Evolutionary conservation across 1,140 invertebrate species (phyloP), one percentile per base, ranked within the genome.

Genomic region (Scaptomyza graminum): DNA sequence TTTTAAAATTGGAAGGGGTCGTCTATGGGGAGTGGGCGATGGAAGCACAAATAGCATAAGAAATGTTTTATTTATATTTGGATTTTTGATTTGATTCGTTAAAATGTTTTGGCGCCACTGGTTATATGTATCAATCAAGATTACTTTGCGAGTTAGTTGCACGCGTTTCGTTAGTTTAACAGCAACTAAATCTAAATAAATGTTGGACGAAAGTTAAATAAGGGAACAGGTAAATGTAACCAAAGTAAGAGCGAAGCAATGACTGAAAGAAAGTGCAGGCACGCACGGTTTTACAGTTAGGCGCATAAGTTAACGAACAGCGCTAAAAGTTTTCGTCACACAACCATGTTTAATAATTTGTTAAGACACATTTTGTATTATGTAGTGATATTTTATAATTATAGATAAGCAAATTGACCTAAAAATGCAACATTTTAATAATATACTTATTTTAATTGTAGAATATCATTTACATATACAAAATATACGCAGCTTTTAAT

Each of bases 201-300:
- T 22, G 41, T 56, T 52, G 59, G 54, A 64, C 56, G 59, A 76
- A 73, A 66, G 70, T 77, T 54, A 73, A 77, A 66, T 70, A 68
- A 66, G 64, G 59, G 62, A 83, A 70, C 79, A 84, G 76, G 68
- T 83, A 70, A 82, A 51, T 79, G 74, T 76, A 65, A 63, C 61
- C 65, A 70, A 76, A 78, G 79, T 68, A 66, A 83, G 78, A 83
- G 75, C 66, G 43, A 64, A 74, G 75, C 74, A 80, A 76, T 76
- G 73, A 81, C 68, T 65, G 56, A 83, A 77, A 81, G 78, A 83
- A 83, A 83, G 79, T 81, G 66, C 52, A 56, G 62, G 63, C 66
- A 65, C 78, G 71, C 74, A 76, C 59, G 59, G 46, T 65, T 22
- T 3, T 13, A 82, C 62, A 80, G 61, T 79, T 5, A 0, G 5